Evolutionary conservation across 2,888 invertebrate species (phyloP).

Genomic region (Cephonodes hylas): DNA sequence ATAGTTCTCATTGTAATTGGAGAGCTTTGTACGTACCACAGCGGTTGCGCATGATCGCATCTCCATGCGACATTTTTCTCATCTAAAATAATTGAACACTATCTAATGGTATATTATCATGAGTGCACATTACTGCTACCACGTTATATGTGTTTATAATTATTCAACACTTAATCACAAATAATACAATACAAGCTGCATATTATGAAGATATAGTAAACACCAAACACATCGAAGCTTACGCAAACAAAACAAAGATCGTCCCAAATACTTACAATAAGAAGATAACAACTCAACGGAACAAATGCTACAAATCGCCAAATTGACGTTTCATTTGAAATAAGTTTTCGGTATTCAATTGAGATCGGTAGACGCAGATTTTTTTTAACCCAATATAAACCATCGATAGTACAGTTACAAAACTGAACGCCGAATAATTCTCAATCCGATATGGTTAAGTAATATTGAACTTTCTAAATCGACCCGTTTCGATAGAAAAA

Average conservation of each 20-base stretch:
- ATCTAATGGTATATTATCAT: not conserved
- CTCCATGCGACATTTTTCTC: not conserved
- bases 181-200: not conserved
- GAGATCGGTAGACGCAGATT: not conserved
- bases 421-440: conserved; percentile 16
- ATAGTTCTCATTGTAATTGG: conserved; percentile 55
- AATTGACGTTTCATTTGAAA: not conserved
- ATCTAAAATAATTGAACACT: not conserved
- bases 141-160: not conserved
- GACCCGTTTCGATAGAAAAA: conserved; percentile 16
- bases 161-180: not conserved
- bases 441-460: conserved; percentile 20
- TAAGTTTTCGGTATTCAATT: not conserved
- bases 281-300: not conserved
- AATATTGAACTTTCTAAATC: conserved; percentile 23
- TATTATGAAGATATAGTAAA: not conserved
- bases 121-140: not conserved
- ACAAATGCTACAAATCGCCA: not conserved
- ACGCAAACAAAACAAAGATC: not conserved
- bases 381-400: not conserved
- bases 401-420: conserved; percentile 13
- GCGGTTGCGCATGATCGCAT: conserved; percentile 35
- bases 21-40: conserved; percentile 32
- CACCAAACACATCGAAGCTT: not conserved
- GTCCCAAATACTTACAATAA: not conserved